Evolutionary conservation across 2,888 invertebrate species (phyloP).

Genomic region (Tortricodes alternella): DNA sequence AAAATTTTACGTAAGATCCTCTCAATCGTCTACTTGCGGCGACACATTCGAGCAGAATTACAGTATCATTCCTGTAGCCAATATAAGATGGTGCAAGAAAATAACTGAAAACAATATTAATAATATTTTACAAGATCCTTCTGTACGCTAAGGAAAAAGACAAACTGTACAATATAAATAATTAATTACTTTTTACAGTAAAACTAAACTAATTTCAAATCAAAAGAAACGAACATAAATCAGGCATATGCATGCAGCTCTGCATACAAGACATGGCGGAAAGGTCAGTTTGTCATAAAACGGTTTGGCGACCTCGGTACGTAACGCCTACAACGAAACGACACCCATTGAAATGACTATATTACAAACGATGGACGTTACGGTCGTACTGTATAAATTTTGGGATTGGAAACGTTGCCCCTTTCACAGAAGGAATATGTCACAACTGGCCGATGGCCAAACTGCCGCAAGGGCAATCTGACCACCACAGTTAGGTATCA

Average conservation of each 20-base stretch:
- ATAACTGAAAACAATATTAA: constrained; percentile 84
- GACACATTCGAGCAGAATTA: constrained; percentile 68
- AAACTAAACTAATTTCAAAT: constrained; percentile 81
- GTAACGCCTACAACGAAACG: constrained; percentile 85
- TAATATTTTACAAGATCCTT: constrained; percentile 78
- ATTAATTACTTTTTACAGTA: constrained; percentile 73
- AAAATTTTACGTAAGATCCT: constrained; percentile 52
- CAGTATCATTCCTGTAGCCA: constrained; percentile 88
- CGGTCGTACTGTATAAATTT: constrained; percentile 77
- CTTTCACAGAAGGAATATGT: constrained; percentile 94
- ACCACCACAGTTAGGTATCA: constrained; percentile 60
- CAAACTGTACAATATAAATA: constrained; percentile 78
- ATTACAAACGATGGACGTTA: constrained; percentile 83
- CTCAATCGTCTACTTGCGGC: constrained; percentile 63
- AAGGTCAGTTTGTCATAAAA: constrained; percentile 87
- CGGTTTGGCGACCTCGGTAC: constrained; percentile 75
- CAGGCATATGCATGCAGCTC: constrained; percentile 88
- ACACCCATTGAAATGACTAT: constrained; percentile 86
- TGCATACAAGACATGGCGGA: constrained; percentile 85
- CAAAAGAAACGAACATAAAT: constrained; percentile 84
- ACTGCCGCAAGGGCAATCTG: constrained; percentile 74
- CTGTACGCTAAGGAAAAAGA: constrained; percentile 79
- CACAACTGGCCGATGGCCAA: constrained; percentile 86
- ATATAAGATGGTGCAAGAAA: constrained; percentile 87
- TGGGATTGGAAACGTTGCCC: constrained; percentile 88